These are phyloP conservation scores for Sciurus vulgaris DNA, from an alignment of 2,797 vertebrate genomes.

Conservation along the genomic window DNA sequence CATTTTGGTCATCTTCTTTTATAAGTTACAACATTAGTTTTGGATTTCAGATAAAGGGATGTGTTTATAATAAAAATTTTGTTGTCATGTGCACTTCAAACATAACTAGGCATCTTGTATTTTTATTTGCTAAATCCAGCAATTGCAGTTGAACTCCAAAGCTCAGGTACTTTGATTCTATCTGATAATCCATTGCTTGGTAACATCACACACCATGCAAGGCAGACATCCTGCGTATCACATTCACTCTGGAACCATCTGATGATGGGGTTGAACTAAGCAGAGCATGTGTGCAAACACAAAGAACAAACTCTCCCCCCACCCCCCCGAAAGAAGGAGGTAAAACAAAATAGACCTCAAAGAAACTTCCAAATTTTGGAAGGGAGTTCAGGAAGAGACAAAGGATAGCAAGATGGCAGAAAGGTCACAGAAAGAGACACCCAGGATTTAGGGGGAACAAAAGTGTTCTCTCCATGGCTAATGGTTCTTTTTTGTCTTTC, in stretches of 20 bases:
- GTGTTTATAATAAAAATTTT: background rate
- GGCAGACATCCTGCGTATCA: background rate
- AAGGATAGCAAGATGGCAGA: background rate
- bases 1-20: background rate
- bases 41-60: background rate
- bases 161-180: background rate
- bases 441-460: background rate
- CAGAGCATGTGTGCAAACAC: background rate
- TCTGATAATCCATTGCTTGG: background rate
- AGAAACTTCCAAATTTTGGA: background rate
- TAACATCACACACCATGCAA: background rate
- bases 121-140: conserved; percentile 37
- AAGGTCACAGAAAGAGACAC: background rate
- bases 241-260: background rate
- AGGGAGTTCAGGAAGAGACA: background rate
- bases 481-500: background rate
- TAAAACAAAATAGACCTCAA: background rate
- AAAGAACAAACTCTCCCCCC: background rate
- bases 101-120: background rate
- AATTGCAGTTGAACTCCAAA: background rate
- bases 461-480: background rate
- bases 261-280: background rate
- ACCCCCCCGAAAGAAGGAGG: background rate
- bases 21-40: background rate
- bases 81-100: background rate